Base-by-base conservation (phyloP, 2,113 vertebrate species). In the Rhinolophus ferrumequinum region DNA sequence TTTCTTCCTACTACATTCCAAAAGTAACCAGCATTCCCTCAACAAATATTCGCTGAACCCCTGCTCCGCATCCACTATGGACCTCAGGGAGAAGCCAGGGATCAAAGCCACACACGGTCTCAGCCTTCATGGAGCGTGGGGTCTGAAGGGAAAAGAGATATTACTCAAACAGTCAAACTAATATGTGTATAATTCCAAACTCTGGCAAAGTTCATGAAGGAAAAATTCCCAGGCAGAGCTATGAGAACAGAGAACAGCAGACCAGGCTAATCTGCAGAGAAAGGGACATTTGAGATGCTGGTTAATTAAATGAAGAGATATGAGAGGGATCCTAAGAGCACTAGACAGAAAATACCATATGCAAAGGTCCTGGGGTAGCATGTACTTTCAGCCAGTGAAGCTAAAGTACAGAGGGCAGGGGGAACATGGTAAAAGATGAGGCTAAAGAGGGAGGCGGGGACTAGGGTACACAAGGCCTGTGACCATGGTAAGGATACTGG, bases 301-400 rank as follows among this genome's bases (percentile, higher is more conserved):
- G 33, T 6, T 41, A n/a, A 41, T 33, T 50, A 79, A 50, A 67
- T 3, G 19, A 62, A 69, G 35, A 14, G 10, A 24, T 8, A 5
- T 3, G 15, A 44, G 22, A 38, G 28, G 35, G 33, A 11, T 11
- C 50, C 70, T 26, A 12, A 58, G 67, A 62, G 44, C 26, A 50
- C 1, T 0, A 13, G 11, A 66, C 35, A 54, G 50, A 38, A 77
- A 89, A 19, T 0, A 6, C 1, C 64, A n/a, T 0, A 1, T 47
- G 81, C 82, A 70, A 80, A 84, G 66, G 86, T 11, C 82, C 82
- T 77, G 60, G 52, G 50, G 38, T 10, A 66, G 89, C 54, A 15
- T 0, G 11, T 0, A 0, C 41, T 28, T 41, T 52, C 30, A 66
- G 80, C 28, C 52, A 58, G 22, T 2, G 22, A 52, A 0, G 7